Base-by-base conservation (phyloP, 2,797 vertebrate species). In the Scarus forsteni region DNA sequence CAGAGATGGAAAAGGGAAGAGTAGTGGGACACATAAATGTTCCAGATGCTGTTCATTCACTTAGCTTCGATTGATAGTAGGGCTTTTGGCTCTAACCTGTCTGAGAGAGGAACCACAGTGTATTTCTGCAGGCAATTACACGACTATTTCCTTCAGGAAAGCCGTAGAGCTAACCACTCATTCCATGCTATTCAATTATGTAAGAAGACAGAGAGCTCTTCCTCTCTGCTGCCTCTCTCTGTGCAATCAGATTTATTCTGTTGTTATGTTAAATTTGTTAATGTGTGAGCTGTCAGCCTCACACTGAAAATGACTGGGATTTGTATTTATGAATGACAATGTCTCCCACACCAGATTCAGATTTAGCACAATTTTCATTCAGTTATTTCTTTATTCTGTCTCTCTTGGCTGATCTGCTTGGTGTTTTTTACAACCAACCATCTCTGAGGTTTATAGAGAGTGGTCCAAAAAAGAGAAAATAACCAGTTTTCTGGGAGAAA, bases 31-130 rank as follows among this genome's bases (percentile, higher is more conserved):
- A 39, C 18, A 45, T 70, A 60, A 48, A 73, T 68, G 71, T 71
- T 15, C 16, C 49, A 53, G 60, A 62, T 60, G 61, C 69, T 14
- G 19, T 52, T 85, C 60, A 82, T 87, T 85, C 65, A 71, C 56
- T 88, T 89, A 73, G 70, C 85, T 80, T 87, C 61, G 79, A 89
- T 57, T 88, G 71, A 60, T 76, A 84, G 69, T 78, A 12, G 72
- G 68, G 58, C 18, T 1, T 52, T 72, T 61, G 64, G 42, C 70
- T 72, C 56, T 80, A 75, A 88, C 75, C 73, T 50, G 70, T 50
- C 65, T 49, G 66, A 19, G 36, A 82, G 78, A 83, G 65, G 66
- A 84, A 73, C 75, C 66, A 39, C 53, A n/a, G 51, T 79, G 60
- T 80, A 70, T 82, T 83, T 86, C 51, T 61, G 51, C 66, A 39